Percentiles rank a stretch among this genome's conserved stretches.
Conservation (phyloP, 2,888 invertebrate species). For the Stomorhina lunata region DNA sequence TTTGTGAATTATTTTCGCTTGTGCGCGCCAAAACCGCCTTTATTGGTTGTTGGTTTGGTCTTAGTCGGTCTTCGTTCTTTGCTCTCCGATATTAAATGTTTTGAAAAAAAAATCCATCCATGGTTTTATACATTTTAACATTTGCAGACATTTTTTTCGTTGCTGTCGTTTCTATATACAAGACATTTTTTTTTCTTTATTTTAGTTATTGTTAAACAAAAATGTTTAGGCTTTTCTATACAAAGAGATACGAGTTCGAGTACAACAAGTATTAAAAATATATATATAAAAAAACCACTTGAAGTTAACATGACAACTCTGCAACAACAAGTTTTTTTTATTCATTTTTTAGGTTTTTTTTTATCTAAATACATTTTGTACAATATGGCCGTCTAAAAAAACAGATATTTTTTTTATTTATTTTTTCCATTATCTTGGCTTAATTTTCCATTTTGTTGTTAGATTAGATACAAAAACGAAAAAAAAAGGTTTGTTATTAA, state of each 20-base stretch:
- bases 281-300: no score
- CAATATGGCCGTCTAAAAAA: conserved; percentile 56
- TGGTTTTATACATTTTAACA: conserved; percentile 15
- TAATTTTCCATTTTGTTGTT: conserved; percentile 64
- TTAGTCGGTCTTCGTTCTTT: conserved; percentile 3
- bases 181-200: conserved; percentile 21
- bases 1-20: conserved; percentile 78
- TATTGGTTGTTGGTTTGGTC: conserved; percentile 62
- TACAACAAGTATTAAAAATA: conserved; percentile 45
- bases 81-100: conserved; percentile 25
- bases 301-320: conserved; percentile 64
- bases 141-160: conserved; percentile 47
- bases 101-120: conserved; percentile 44
- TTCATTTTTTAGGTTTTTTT: conserved; percentile 10
- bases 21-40: conserved; percentile 72
- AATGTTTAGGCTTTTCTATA: conserved; percentile 35
- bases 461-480: no score
- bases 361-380: conserved; percentile 15
- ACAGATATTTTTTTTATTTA: not conserved
- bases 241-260: not conserved
- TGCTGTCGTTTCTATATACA: conserved; percentile 50
- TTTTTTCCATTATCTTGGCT: conserved; percentile 48
- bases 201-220: conserved; percentile 20
- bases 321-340: no score
- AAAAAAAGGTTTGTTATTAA: conserved; percentile 3